Evolutionary conservation across 2,888 invertebrate genomes (phyloP).

Genomic region (Cyclophora punctaria): DNA sequence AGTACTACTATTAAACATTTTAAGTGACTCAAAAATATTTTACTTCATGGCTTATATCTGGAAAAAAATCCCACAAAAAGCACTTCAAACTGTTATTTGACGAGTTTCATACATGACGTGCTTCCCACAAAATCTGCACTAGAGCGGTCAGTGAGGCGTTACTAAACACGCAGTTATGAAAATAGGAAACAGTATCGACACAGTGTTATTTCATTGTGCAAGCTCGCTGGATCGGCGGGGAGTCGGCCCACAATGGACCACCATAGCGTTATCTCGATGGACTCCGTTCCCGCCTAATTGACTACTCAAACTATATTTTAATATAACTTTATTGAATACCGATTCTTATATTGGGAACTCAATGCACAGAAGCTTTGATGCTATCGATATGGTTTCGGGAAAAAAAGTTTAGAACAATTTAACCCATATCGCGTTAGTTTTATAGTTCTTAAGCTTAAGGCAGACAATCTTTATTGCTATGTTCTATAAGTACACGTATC

Average conservation of each 20-base stretch:
- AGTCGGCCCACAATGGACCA: constrained; percentile 65
- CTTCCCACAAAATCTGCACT: constrained; percentile 64
- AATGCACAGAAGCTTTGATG: constrained; percentile 15
- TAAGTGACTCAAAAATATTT: no score
- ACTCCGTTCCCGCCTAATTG: constrained; percentile 71
- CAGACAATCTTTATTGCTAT: no score
- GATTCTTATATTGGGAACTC: constrained; percentile 26
- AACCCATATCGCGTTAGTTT: no score
- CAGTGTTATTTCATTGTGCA: constrained; percentile 54
- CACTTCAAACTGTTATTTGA: constrained; percentile 5
- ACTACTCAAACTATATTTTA: constrained; percentile 70
- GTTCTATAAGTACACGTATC: no score
- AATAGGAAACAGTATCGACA: constrained; percentile 53
- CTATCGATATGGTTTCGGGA: constrained; percentile 22
- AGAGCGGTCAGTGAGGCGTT: constrained; percentile 58
- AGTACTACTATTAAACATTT: no score
- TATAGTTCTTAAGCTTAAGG: no score
- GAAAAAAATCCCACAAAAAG: not conserved
- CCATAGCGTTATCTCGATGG: constrained; percentile 71
- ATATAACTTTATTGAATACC: constrained; percentile 60
- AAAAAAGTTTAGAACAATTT: not conserved
- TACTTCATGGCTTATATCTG: no score
- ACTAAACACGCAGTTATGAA: constrained; percentile 62
- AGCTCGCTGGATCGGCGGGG: constrained; percentile 48
- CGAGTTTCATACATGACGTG: constrained; percentile 27